Evolutionary conservation across 2,797 vertebrate species (phyloP).

Genomic region (Premnoplex brunnescens): DNA sequence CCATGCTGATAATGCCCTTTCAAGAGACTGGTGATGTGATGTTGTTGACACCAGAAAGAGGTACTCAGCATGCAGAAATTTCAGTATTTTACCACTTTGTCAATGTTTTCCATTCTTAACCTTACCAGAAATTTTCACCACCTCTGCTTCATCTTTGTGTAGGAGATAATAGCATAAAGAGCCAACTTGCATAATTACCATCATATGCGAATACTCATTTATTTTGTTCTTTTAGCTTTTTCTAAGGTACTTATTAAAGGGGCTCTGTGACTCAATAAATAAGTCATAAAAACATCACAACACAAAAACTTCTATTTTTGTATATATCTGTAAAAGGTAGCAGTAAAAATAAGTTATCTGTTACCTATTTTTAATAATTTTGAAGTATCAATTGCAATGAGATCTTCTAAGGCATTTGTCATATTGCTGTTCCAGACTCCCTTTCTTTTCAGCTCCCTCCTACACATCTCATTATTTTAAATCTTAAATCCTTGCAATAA

Average conservation of each 20-base stretch:
- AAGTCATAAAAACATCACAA: neutral
- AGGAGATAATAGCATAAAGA: neutral
- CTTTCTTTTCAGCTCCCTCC: slow-evolving; percentile 26
- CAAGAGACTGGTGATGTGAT: neutral
- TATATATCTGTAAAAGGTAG: neutral
- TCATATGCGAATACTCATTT: neutral
- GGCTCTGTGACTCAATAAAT: neutral
- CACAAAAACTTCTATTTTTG: neutral
- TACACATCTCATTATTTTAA: slow-evolving; percentile 48
- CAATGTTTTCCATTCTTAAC: slow-evolving; percentile 1
- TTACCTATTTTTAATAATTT: neutral
- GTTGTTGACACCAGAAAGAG: neutral
- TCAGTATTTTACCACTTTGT: neutral
- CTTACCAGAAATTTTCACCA: slow-evolving; percentile 18
- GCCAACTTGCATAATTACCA: neutral
- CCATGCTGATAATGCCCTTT: neutral
- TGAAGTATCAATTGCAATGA: neutral
- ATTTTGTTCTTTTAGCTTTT: neutral
- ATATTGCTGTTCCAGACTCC: slow-evolving; percentile 11
- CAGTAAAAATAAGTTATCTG: neutral
- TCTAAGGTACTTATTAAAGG: neutral
- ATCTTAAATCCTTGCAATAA: neutral
- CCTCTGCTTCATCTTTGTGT: slow-evolving; percentile 5
- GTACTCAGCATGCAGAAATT: neutral
- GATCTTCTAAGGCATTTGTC: neutral